A percentile compares a stretch with the other conserved stretches of the same genome.
Evolutionary conservation across 1,140 invertebrate species (phyloP).

Genomic region (Atopsyche davidsoni): DNA sequence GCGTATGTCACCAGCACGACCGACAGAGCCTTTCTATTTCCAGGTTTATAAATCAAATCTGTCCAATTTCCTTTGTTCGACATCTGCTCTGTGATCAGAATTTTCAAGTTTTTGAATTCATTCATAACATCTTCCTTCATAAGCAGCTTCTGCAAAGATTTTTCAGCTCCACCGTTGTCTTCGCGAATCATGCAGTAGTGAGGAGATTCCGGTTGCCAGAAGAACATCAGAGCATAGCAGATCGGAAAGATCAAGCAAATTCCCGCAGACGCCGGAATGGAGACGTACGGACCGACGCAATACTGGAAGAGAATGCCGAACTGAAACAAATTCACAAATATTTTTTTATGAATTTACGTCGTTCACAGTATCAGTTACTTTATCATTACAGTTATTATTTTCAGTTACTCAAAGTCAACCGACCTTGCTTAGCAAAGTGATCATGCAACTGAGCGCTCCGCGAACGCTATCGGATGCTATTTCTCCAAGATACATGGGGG

Average conservation of each 20-base stretch:
- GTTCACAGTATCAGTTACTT: too few relatives aligned
- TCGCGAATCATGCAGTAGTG: constrained; percentile 50
- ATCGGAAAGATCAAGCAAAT: constrained; percentile 52
- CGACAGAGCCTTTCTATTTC: constrained; percentile 58
- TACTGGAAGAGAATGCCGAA: constrained; percentile 65
- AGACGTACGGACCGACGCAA: constrained; percentile 55
- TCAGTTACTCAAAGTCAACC: too few relatives aligned
- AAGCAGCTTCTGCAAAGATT: constrained; percentile 45
- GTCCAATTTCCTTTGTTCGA: constrained; percentile 47
- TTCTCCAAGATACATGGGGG: constrained; percentile 61
- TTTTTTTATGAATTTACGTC: neutral
- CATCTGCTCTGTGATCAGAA: constrained; percentile 52
- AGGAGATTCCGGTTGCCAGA: constrained; percentile 54
- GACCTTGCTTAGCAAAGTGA: constrained; percentile 56
- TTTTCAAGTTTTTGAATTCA: constrained; percentile 56
- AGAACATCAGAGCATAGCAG: constrained; percentile 46
- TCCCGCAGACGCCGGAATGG: constrained; percentile 49
- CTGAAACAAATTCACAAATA: constrained; percentile 34
- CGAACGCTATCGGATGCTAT: constrained; percentile 61
- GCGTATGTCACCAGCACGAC: constrained; percentile 56
- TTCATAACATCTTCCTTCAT: constrained; percentile 49
- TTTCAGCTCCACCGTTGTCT: constrained; percentile 43
- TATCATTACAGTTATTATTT: too few relatives aligned
- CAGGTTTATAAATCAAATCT: constrained; percentile 53
- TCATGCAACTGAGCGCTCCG: constrained; percentile 62